A percentile compares a stretch with the other conserved stretches of the same genome.
Evolutionary conservation across 2,113 vertebrate genomes (phyloP).

Genomic region (Clinocottus analis): DNA sequence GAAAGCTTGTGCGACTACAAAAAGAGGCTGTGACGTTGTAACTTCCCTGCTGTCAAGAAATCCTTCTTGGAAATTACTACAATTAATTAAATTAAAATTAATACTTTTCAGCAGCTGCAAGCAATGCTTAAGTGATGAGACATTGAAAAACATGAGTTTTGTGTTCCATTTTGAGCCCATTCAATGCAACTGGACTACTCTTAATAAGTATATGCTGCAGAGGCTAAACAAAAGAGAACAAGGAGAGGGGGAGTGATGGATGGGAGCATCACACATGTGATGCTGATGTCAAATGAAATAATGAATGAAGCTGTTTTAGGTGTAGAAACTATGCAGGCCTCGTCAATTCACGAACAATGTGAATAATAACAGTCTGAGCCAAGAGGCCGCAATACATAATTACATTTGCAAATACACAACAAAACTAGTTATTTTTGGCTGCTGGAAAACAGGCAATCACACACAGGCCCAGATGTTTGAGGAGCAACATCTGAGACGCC

Average conservation of each 20-base stretch:
- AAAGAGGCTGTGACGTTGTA: slow-evolving; percentile 20
- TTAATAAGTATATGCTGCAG: slow-evolving; percentile 1
- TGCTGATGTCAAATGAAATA: slow-evolving; percentile 32
- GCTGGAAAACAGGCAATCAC: not conserved
- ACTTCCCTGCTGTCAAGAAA: slow-evolving; percentile 42
- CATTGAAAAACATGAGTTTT: slow-evolving; percentile 59
- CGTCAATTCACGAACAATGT: slow-evolving; percentile 11
- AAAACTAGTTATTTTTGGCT: slow-evolving; percentile 10
- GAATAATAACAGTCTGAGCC: slow-evolving; percentile 15
- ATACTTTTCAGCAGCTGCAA: slow-evolving; percentile 22
- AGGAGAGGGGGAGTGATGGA: not conserved
- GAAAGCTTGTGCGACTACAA: slow-evolving; percentile 22
- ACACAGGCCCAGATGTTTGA: slow-evolving; percentile 21
- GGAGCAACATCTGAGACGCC: slow-evolving; percentile 28
- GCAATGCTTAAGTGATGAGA: slow-evolving; percentile 40
- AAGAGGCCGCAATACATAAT: not conserved
- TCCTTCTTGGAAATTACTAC: too few species aligned
- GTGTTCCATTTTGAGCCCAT: slow-evolving; percentile 33
- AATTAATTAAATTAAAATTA: too few species aligned
- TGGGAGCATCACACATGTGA: slow-evolving; percentile 36
- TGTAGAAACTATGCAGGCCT: not conserved
- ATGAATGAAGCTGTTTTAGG: slow-evolving; percentile 29
- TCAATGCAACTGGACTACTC: slow-evolving; percentile 10
- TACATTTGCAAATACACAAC: slow-evolving; percentile 1
- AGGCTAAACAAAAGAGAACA: not conserved